Base-by-base conservation (phyloP, 2,888 invertebrate genomes). In the Serrognathus titanus region DNA sequence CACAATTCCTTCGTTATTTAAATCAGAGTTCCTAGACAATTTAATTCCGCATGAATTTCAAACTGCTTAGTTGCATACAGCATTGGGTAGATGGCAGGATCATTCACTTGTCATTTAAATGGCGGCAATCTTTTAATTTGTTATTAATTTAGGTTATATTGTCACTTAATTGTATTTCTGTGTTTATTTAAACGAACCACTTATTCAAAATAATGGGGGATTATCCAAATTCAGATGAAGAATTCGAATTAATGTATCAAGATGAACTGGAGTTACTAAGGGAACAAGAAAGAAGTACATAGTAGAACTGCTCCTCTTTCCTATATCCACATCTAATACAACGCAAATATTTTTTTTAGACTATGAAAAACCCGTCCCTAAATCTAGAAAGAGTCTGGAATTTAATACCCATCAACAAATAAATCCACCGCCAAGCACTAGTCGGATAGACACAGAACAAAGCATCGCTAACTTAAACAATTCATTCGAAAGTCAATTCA, bases 241-340 rank as follows among this genome's bases (percentile, higher is more conserved):
- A 78, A 63, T 89, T 85, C 67, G 89, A 89, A 71, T 78, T 87
- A 50, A 85, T 84, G 81, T 87, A 88, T 66, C 85, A 83, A 39
- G 88, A 89, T 71, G 88, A 89, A 66, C 69, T 88, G 62, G 87
- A 88, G 66, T 73, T 87, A 73, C 69, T 87, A 37, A 79, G 80
- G 40, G 84, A 85, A 65, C 73, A 78, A 55, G 81, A 82, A 51
- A 70, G 16, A 16, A 16, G 16, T 16, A n/a, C n/a, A n/a, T n/a
- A 16, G 75, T 63, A 43, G 20, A 11, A 16, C 20, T 16, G 9
- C 43, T 7, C 12, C 4, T 10, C 10, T 39, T 39, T 5, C 12
- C 5, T 6, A 9, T 5, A 12, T 13, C 13, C 3, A 13, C 43
- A 2, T 16, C 12, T 11, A 11, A 12, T 39, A 39, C 10, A 39